Evolutionary conservation across 2,113 vertebrate genomes (phyloP).

Genomic region (Danio rerio): GRCz12tu NC_133199.1:3844501-3845000

Average conservation of each 20-base stretch:
- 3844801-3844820: neutral
- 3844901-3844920: neutral
- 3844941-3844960: neutral
- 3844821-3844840: neutral
- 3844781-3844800: neutral
- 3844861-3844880: neutral
- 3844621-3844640: neutral
- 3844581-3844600: constrained; percentile 22
- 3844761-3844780: neutral
- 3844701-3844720: neutral
- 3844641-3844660: constrained; percentile 10
- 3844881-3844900: neutral
- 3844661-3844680: constrained; percentile 8
- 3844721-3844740: neutral
- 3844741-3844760: neutral
- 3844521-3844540: constrained; percentile 28
- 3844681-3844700: constrained; percentile 3
- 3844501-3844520: constrained; percentile 33
- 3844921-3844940: neutral
- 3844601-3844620: neutral
- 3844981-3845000: neutral
- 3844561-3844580: constrained; percentile 24
- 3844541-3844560: constrained; percentile 10
- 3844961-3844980: neutral
- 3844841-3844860: neutral